Base-by-base conservation (phyloP, 2,888 invertebrate genomes). In the Willowsia nigromaculata region DNA sequence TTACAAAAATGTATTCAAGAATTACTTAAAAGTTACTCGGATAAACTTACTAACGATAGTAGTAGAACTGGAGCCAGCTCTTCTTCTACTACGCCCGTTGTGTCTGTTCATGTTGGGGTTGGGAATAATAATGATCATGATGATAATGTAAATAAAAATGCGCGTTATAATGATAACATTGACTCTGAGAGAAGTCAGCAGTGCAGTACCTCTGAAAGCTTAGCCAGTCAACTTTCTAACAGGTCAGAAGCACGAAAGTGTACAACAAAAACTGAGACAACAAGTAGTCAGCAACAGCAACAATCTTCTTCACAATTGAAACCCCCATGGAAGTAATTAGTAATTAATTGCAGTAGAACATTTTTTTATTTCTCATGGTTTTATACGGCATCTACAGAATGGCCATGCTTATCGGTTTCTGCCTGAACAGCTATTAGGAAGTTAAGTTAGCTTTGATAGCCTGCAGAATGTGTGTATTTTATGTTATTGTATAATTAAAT, bases 1-100 rank as follows among this genome's bases (percentile, higher is more conserved):
- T 85, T 91, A 37, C 86, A 90, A 81, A 90, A 90, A 30, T 91
- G 91, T 76, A 89, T 91, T 40, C 90, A 91, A 53, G 90, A 91
- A 6, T 83, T 91, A 25, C 80, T 91, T 11, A 86, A 90, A 86
- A 82, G 86, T 47, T 91, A 91, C 78, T 80, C 90, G 9, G 88
- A 90, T 15, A 85, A 83, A 59, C 47, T 90, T 3, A 30, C 33
- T 27, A 59, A 53, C 27, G 71, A 40, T 71, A 62, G 56, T 47
- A 2, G n/a, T 33, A 71, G 43, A 56, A 68, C 81, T 13, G 53
- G 71, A 30, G 59, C 15, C 62, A 74, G 68, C 22, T 18, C 80
- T 80, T n/a, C 56, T 13, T 18, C 80, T 80, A n/a, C 56, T 13
- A 27, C 47, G 27, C 50, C 76, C 47, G 27, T 50, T 30, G 27